Evolutionary conservation across 2,113 vertebrate genomes (phyloP).

Genomic region (Boleophthalmus pectinirostris): DNA sequence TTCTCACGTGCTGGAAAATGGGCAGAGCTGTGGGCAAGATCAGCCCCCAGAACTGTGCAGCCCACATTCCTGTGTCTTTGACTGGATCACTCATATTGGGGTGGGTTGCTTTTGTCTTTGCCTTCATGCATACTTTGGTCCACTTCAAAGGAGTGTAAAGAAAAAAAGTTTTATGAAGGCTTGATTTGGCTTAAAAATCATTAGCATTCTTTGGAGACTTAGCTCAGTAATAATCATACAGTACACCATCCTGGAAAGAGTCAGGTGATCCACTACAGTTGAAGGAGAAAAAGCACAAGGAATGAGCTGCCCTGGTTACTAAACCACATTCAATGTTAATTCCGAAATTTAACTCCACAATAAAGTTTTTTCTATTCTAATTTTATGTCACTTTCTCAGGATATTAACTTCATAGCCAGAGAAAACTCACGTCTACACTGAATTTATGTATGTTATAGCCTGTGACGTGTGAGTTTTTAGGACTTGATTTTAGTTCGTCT

Average conservation of each 20-base stretch:
- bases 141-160: slow-evolving; percentile 42
- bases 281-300: background rate
- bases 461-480: too few species aligned
- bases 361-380: too few species aligned
- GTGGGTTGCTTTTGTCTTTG: slow-evolving; percentile 6
- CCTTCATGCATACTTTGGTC: slow-evolving; percentile 19
- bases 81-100: background rate
- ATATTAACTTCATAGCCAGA: too few species aligned
- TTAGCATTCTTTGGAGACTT: slow-evolving; percentile 70
- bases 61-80: slow-evolving; percentile 35
- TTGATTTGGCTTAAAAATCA: slow-evolving; percentile 72
- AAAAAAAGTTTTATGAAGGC: slow-evolving; percentile 45
- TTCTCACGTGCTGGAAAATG: background rate
- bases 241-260: slow-evolving; percentile 44
- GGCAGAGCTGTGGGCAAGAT: background rate
- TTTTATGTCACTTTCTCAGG: too few species aligned
- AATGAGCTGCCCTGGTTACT: background rate
- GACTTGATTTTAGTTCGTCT: too few species aligned
- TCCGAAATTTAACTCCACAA: too few species aligned
- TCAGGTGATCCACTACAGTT: background rate
- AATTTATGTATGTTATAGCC: too few species aligned
- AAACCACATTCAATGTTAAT: background rate
- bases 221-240: slow-evolving; percentile 41
- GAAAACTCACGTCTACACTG: too few species aligned
- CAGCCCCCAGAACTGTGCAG: slow-evolving; percentile 8